Conservation (phyloP, 2,888 invertebrate species). For the Eupithecia subumbrata region DNA sequence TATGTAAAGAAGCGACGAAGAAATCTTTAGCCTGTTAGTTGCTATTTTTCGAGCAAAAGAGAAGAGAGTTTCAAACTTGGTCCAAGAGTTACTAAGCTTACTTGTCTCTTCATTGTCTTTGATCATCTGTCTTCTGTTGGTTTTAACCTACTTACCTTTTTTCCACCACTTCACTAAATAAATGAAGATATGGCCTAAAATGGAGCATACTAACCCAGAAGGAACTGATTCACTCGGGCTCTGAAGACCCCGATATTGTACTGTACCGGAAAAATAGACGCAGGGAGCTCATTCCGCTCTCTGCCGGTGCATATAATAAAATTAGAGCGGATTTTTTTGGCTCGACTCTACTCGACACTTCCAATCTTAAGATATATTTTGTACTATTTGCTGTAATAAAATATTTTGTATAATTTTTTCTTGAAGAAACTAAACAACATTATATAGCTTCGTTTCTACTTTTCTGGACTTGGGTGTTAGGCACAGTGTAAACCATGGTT, state of each 20-base stretch:
- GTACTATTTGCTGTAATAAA: too few relatives aligned
- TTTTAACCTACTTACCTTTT: not conserved
- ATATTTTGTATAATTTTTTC: too few relatives aligned
- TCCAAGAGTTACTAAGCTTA: not conserved
- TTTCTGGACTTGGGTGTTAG: not conserved
- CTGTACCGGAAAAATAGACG: not conserved
- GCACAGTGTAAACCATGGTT: not conserved
- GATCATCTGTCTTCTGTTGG: not conserved
- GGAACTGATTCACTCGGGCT: not conserved
- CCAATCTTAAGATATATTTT: too few relatives aligned
- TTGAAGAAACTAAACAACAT: not conserved
- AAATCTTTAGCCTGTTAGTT: too few relatives aligned
- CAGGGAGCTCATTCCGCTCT: not conserved
- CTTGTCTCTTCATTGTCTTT: not conserved
- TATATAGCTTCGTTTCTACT: not conserved
- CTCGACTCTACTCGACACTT: too few relatives aligned
- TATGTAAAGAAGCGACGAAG: too few relatives aligned
- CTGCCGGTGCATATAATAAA: not conserved
- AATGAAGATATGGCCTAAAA: not conserved
- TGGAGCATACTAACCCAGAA: not conserved
- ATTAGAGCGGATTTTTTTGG: not conserved
- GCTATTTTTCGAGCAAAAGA: too few relatives aligned
- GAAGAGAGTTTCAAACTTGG: not conserved
- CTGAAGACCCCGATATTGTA: not conserved
- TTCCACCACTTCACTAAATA: not conserved